Evolutionary conservation across 2,113 vertebrate species (phyloP).

Genomic region (Triplophysa siluroides): DNA sequence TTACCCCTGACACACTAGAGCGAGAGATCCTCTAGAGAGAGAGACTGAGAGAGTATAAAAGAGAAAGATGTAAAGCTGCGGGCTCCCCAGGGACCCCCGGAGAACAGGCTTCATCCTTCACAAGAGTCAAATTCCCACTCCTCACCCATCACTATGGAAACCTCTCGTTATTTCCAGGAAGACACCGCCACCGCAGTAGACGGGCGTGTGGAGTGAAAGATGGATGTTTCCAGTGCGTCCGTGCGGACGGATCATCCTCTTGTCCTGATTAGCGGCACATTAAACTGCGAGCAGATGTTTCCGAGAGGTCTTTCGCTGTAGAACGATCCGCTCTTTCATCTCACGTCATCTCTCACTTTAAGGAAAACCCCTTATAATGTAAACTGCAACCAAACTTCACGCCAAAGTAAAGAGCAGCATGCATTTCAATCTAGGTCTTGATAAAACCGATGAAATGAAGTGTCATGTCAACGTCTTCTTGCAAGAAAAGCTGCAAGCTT

Average conservation of each 20-base stretch:
- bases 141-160: slow-evolving; percentile 65
- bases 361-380: neutral
- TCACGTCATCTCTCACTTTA: neutral
- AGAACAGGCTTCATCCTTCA: slow-evolving; percentile 57
- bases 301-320: neutral
- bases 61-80: slow-evolving; percentile 7
- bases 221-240: neutral
- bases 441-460: too few relatives aligned
- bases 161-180: slow-evolving; percentile 67
- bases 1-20: neutral
- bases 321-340: neutral
- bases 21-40: neutral
- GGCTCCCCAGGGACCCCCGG: slow-evolving; percentile 36
- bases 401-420: too few relatives aligned
- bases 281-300: slow-evolving; percentile 27
- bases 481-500: too few relatives aligned
- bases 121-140: slow-evolving; percentile 62
- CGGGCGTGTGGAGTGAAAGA: slow-evolving; percentile 26
- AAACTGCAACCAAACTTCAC: too few relatives aligned
- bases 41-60: neutral
- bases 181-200: slow-evolving; percentile 49
- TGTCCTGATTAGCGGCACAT: slow-evolving; percentile 9
- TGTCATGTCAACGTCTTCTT: too few relatives aligned
- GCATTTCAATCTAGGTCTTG: too few relatives aligned
- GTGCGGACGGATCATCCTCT: slow-evolving; percentile 11